Base-by-base conservation (phyloP, 2,113 vertebrate genomes). In the Chionodraco myersi region DNA sequence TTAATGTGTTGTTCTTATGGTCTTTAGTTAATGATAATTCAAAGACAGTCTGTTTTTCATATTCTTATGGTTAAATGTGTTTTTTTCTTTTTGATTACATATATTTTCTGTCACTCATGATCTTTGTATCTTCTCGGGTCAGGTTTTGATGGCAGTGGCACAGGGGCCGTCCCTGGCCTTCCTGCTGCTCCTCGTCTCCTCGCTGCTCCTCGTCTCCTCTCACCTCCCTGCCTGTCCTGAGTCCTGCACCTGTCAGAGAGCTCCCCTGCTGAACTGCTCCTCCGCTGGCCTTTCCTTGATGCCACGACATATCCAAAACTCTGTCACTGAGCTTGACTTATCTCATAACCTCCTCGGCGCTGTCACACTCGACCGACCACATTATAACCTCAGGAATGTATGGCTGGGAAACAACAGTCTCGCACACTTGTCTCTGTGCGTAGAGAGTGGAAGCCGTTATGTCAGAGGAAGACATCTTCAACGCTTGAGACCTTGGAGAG, bases 401-500 rank as follows among this genome's bases (percentile, higher is more conserved):
- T 81, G 92, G 91, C 88, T 95, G 75, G 94, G 88, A 52, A 88
- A 92, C 89, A 96, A 95, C 91, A 86, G 58, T 3, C 78, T 96
- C 72, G 51, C 80, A 44, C 84, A n/a, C 56, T 69, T 96, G 80
- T 94, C 93, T 6, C 80, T 96, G 41, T 95, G 94, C 78, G 15
- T 86, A 2, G 78, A 83, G 56, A 60, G 57, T 1, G 13, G 15
- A 15, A 15, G 26, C 26, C 69, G 18, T 2, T 16, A 63, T 72
- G 69, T 58, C 62, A 51, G 41, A 70, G 60, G 69, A n/a, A 64
- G 44, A 62, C 48, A 15, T 15, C 21, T 49, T 7, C 41, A 10
- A 41, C 59, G 56, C 54, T 65, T 75, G 47, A 66, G 75, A 75
- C 77, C 76, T 18, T 62, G 56, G 83, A 75, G 51, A 21, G 56